Conservation (phyloP, 2,113 vertebrate genomes). For the Craseonycteris thonglongyai region DNA sequence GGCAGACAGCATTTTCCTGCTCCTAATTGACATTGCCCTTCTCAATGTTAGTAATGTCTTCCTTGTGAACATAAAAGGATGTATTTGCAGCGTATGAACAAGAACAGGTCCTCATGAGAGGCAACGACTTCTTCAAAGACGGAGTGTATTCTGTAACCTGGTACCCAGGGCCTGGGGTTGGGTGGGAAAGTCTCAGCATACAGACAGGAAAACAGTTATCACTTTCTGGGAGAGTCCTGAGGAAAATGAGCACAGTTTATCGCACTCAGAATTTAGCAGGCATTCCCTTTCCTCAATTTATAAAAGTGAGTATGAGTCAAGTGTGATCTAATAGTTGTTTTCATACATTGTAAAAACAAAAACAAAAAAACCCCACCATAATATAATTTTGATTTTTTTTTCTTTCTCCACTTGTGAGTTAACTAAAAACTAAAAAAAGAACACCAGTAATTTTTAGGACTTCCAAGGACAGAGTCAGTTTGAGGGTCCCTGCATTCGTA, state of each 20-base stretch:
- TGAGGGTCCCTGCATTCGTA: background rate
- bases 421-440: background rate
- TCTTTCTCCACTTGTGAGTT: background rate
- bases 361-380: background rate
- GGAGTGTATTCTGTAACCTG: background rate
- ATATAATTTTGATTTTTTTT: background rate
- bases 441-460: background rate
- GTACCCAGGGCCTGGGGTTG: background rate
- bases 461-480: background rate
- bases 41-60: constrained; percentile 40
- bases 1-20: background rate
- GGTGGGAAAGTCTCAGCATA: background rate
- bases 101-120: background rate
- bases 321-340: background rate
- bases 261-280: background rate
- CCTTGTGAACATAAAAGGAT: constrained; percentile 37
- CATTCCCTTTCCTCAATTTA: background rate
- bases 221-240: background rate
- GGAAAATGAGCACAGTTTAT: background rate
- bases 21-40: constrained; percentile 17
- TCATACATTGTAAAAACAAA: background rate
- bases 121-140: background rate
- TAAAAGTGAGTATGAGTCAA: background rate
- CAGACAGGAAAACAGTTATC: background rate
- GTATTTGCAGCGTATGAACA: background rate